A percentile compares a stretch with the other conserved stretches of the same genome.
Conservation (phyloP, 2,113 vertebrate genomes). For the Amazona guildingii region DNA sequence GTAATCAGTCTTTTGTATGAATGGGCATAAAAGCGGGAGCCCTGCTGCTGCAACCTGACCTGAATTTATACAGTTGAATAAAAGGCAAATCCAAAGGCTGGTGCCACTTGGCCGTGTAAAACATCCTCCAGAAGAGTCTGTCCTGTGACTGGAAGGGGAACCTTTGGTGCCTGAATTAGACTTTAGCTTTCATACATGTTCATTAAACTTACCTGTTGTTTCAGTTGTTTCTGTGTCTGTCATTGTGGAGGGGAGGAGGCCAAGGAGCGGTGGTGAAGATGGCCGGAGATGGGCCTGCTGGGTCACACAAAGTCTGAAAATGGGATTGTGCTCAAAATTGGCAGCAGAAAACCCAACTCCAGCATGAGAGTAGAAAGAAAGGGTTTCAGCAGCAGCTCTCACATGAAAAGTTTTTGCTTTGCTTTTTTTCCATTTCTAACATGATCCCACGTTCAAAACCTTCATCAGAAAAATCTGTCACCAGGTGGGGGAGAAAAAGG, state of each 20-base stretch:
- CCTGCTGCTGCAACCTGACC: background rate
- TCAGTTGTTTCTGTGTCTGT: background rate
- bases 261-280: background rate
- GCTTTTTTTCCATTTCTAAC: background rate
- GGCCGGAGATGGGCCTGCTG: background rate
- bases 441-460: fast-evolving
- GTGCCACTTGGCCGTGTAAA: background rate
- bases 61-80: background rate
- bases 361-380: background rate
- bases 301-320: background rate
- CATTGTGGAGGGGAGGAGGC: background rate
- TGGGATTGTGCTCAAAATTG: background rate
- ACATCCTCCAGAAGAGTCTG: background rate
- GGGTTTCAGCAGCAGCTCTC: background rate
- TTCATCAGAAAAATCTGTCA: background rate
- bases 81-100: background rate
- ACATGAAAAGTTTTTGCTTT: background rate
- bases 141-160: background rate
- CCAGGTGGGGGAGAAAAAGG: background rate
- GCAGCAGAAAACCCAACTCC: background rate
- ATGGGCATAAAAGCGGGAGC: background rate
- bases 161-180: background rate
- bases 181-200: background rate
- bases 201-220: background rate
- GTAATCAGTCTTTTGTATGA: background rate